These are phyloP conservation scores for Scartelaos histophorus DNA, from an alignment of 2,113 vertebrate species.

Conservation along the genomic window DNA sequence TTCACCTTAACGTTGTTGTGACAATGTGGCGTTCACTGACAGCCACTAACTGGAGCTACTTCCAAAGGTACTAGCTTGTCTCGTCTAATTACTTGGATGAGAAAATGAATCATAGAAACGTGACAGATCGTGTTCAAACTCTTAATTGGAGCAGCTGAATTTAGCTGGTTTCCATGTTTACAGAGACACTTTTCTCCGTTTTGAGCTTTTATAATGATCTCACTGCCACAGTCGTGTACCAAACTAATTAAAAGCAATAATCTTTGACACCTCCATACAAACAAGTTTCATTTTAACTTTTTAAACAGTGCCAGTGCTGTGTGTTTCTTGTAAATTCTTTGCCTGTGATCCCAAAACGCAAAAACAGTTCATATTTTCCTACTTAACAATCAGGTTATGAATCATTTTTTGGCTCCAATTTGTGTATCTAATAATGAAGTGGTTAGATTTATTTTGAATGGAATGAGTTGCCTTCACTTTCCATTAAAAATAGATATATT, in stretches of 20 bases:
- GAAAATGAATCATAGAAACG: neutral
- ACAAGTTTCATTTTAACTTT: neutral
- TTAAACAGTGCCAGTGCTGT: neutral
- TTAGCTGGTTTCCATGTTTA: constrained; percentile 41
- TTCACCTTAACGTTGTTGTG: neutral
- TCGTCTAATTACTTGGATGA: constrained; percentile 23
- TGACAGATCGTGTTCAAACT: constrained; percentile 24
- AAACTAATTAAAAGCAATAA: constrained; percentile 29
- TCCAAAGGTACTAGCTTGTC: neutral
- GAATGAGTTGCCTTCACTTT: no score
- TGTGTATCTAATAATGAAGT: no score
- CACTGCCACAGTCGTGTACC: neutral
- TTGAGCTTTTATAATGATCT: constrained; percentile 1
- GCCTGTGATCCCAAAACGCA: no score
- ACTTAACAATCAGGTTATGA: no score
- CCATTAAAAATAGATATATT: no score
- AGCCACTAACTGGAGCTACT: neutral
- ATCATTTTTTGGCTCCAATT: no score
- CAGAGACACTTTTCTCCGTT: neutral
- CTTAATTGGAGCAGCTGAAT: constrained; percentile 42
- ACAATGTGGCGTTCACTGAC: neutral
- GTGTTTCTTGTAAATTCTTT: neutral
- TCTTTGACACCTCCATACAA: constrained; percentile 19
- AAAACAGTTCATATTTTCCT: no score
- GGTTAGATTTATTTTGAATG: no score